Base-by-base conservation (phyloP, 1,140 invertebrate species). In the Pogonomyrmex barbatus region DNA sequence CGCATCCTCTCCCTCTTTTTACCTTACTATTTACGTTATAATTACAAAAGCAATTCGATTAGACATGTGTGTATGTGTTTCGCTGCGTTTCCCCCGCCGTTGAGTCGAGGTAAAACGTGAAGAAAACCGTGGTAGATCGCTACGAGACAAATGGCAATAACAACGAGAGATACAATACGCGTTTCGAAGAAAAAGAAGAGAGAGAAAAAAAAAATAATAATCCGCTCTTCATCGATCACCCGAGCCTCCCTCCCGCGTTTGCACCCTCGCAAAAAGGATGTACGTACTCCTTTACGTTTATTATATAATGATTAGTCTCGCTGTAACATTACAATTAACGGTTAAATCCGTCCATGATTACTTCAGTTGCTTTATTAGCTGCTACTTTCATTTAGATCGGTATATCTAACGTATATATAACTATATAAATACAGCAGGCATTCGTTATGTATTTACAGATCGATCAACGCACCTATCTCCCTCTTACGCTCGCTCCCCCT, bases 381-480 rank as follows among this genome's bases (percentile, higher is more conserved):
- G 82, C 87, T 88, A 85, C 54, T 60, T 63, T 86, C 52, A 89
- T 71, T 84, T 90, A 90, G 73, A n/a, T 87, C 85, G 65, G 79
- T 85, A 87, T 85, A 83, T 88, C 91, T 85, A 87, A 87, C 77
- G 79, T 89, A 77, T 91, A 77, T 91, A 89, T 91, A 91, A 89
- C 68, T 92, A 89, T 93, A 94, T 94, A 94, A 93, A 94, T 94
- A 94, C 91, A 92, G 87, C 93, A 94, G 88, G 71, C 93, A 94
- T 89, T 91, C 92, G 88, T 88, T 94, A 94, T 94, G 93, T 94
- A 86, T 95, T 94, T 93, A 95, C 92, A 94, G 90, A 63, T 86
- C 89, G 76, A 85, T 91, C 58, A 67, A 78, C 65, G 52, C 33
- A 52, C 50, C 36, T 79, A 33, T 67, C 42, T 50, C 42, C 9